Evolutionary conservation across 64 coral and sea anemone species (phyloP).

Genomic region (Montipora foliosa): DNA sequence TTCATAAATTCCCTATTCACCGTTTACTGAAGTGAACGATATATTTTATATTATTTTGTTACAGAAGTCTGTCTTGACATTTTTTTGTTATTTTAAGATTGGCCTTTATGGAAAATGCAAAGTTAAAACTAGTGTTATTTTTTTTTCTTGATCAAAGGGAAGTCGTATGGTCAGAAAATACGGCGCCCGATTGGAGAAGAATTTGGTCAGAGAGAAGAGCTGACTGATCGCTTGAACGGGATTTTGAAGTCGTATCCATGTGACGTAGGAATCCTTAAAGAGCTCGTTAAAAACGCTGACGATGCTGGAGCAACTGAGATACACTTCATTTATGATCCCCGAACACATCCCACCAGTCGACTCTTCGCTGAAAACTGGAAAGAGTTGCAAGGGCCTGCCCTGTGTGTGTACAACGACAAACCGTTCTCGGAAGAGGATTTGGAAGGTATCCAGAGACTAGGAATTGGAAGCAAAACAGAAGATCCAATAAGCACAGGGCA

Average conservation of each 20-base stretch:
- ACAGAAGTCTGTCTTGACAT: too few relatives aligned
- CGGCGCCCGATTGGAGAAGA: slow-evolving; percentile 55
- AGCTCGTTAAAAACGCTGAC: slow-evolving; percentile 97
- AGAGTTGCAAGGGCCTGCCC: slow-evolving; percentile 88
- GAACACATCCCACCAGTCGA: slow-evolving; percentile 50
- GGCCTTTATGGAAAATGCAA: too few relatives aligned
- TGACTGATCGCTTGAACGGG: slow-evolving; percentile 83
- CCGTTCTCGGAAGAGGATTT: slow-evolving; percentile 90
- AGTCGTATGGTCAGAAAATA: too few relatives aligned
- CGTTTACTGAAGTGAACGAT: too few relatives aligned
- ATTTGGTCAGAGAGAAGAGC: slow-evolving; percentile 90
- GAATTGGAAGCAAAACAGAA: slow-evolving; percentile 92
- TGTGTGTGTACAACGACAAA: slow-evolving; percentile 94
- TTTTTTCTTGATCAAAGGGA: too few relatives aligned
- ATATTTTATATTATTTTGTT: too few relatives aligned
- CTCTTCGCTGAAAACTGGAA: slow-evolving; percentile 80
- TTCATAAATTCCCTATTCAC: too few relatives aligned
- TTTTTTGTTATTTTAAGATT: too few relatives aligned
- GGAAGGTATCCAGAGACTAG: slow-evolving; percentile 92
- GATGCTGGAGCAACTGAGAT: slow-evolving; percentile 92
- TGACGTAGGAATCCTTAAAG: slow-evolving; percentile 93
- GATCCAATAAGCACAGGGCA: slow-evolving; percentile 94
- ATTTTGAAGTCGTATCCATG: slow-evolving; percentile 92
- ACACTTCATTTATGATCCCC: slow-evolving; percentile 88
- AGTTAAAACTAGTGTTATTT: too few relatives aligned